Conservation (phyloP, 2,888 invertebrate genomes). For the Nephrocerus scutellatus region DNA sequence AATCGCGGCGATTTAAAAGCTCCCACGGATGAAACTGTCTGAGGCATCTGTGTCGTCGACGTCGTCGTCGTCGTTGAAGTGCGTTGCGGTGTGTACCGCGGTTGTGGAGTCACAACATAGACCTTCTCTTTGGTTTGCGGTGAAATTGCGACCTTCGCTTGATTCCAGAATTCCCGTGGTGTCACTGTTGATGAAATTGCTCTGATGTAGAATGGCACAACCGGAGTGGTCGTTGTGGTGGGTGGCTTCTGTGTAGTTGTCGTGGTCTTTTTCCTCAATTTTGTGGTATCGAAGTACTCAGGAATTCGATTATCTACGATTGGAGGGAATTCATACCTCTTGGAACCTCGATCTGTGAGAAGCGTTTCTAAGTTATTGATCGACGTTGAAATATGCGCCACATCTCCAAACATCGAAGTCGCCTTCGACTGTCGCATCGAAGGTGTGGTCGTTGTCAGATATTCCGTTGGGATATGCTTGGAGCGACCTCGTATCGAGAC, state of each 20-base stretch:
- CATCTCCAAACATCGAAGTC: constrained; percentile 25
- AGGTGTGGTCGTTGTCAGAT: constrained; percentile 59
- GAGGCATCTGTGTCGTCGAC: constrained; percentile 14
- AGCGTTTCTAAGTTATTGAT: constrained; percentile 37
- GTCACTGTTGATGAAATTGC: constrained; percentile 21
- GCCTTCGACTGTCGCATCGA: constrained; percentile 38
- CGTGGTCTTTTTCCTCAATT: constrained; percentile 49
- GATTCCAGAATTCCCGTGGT: constrained; percentile 54
- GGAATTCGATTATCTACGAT: constrained; percentile 36
- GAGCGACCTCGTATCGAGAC: constrained; percentile 56
- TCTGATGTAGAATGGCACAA: constrained; percentile 33
- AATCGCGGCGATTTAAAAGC: constrained; percentile 49
- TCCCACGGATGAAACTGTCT: constrained; percentile 11
- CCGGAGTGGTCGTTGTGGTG: constrained; percentile 17
- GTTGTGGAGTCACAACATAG: constrained; percentile 74
- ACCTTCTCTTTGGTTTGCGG: constrained; percentile 73
- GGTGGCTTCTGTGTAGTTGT: constrained; percentile 41
- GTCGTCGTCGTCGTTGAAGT: constrained; percentile 6
- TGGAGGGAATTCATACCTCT: constrained; percentile 31
- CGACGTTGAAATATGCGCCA: constrained; percentile 29
- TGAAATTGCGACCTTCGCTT: constrained; percentile 63
- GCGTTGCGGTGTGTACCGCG: constrained; percentile 36
- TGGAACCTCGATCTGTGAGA: constrained; percentile 26
- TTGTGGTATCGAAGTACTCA: constrained; percentile 38
- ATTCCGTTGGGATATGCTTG: constrained; percentile 72